Evolutionary conservation across 2,113 vertebrate species (phyloP).

Genomic region (Rafetus swinhoei): DNA sequence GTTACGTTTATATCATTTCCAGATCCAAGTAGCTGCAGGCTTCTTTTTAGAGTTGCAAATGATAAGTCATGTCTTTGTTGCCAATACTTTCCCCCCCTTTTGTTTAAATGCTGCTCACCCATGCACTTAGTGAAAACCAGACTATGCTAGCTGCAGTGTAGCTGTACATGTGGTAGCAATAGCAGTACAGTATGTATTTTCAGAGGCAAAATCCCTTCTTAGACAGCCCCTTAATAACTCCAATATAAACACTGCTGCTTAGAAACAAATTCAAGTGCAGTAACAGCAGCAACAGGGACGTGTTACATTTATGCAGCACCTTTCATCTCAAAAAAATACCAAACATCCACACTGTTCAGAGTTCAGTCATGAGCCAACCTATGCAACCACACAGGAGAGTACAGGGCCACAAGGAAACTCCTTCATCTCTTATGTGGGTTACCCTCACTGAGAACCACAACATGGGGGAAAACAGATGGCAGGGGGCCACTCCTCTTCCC

Average conservation of each 20-base stretch:
- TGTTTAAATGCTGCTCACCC: conserved; percentile 59
- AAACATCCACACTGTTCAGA: not conserved
- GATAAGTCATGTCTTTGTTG: conserved; percentile 71
- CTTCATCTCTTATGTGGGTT: not conserved
- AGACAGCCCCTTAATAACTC: conserved; percentile 13
- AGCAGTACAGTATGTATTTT: not conserved
- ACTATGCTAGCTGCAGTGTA: conserved; percentile 27
- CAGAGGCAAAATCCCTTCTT: not conserved
- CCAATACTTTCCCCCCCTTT: conserved; percentile 27
- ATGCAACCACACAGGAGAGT: not conserved
- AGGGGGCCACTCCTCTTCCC: not conserved
- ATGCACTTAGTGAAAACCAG: conserved; percentile 69
- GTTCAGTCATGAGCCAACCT: not conserved
- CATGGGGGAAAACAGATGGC: fast-evolving
- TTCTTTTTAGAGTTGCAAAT: conserved; percentile 75
- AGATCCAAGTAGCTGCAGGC: conserved; percentile 76
- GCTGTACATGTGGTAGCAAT: conserved; percentile 12
- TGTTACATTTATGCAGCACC: not conserved
- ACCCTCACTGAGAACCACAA: not conserved
- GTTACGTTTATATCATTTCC: conserved; percentile 82
- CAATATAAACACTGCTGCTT: not conserved
- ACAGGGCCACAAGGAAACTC: not conserved
- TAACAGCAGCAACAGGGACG: not conserved
- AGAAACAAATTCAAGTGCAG: not conserved
- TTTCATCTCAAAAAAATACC: not conserved